These are phyloP conservation scores for Himalopsyche anomala DNA, from an alignment of 2,888 invertebrate species.

Conservation along the genomic window DNA sequence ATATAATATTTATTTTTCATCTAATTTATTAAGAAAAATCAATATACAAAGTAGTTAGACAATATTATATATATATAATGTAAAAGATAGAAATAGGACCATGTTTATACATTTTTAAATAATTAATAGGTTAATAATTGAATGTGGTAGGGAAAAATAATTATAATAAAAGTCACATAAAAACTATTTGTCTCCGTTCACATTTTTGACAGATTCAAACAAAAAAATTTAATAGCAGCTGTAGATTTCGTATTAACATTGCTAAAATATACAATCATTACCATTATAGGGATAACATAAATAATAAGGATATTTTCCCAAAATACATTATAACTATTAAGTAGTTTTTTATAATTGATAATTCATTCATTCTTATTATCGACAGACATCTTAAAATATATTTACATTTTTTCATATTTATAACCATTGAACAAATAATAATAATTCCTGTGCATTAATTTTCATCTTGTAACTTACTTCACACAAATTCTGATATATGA, in stretches of 20 bases:
- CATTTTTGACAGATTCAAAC: not conserved
- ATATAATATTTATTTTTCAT: conserved; percentile 36
- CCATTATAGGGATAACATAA: conserved; percentile 14
- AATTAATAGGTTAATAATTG: conserved; percentile 31
- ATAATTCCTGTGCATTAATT: too few species aligned
- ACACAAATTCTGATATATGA: too few species aligned
- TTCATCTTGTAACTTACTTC: too few species aligned
- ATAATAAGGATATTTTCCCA: not conserved
- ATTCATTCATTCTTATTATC: not conserved
- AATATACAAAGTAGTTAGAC: conserved; percentile 30
- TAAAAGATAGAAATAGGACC: not conserved
- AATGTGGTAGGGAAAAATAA: conserved; percentile 35
- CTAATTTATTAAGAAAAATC: conserved; percentile 28
- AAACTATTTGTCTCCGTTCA: not conserved
- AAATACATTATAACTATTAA: conserved; percentile 20
- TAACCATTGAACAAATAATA: too few species aligned
- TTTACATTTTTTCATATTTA: too few species aligned
- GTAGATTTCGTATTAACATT: conserved; percentile 3
- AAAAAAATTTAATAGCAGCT: not conserved
- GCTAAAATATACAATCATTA: not conserved
- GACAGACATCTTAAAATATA: not conserved
- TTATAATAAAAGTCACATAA: not conserved
- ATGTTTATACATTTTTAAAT: conserved; percentile 9
- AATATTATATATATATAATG: not conserved
- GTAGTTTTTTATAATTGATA: conserved; percentile 14